phyloP scores from a whole-genome alignment of 2,888 invertebrate species.

The Hemithea aestivaria region DNA sequence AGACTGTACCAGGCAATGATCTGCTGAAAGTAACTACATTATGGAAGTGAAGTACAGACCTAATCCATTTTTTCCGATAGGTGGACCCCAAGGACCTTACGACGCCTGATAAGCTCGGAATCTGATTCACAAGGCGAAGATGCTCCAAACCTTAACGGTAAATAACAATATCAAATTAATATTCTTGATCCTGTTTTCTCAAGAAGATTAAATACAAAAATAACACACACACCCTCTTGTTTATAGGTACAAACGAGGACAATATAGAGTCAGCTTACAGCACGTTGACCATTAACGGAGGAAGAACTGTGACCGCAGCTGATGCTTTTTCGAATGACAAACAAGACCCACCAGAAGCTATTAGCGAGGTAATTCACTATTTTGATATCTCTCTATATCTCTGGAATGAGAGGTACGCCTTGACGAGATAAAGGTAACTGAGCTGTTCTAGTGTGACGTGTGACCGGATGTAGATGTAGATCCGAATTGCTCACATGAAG shows the following conservation, averaged over 20 bases:
- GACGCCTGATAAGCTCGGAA: constrained; percentile 58
- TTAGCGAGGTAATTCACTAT: constrained; percentile 48
- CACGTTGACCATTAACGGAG: constrained; percentile 57
- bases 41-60: no score
- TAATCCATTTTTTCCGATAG: constrained; percentile 27
- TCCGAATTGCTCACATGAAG: no score
- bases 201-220: no score
- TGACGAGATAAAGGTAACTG: no score
- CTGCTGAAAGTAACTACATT: no score
- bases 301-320: constrained; percentile 34
- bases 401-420: no score
- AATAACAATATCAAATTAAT: constrained; percentile 14
- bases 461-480: no score
- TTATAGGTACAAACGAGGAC: constrained; percentile 10
- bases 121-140: constrained; percentile 50
- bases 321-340: constrained; percentile 30
- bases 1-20: no score
- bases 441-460: no score
- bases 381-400: neutral
- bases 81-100: constrained; percentile 62
- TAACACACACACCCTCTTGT: no score
- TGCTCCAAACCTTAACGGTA: constrained; percentile 41
- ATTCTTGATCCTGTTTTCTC: no score
- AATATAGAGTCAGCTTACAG: constrained; percentile 34
- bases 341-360: constrained; percentile 39